These are phyloP conservation scores for Oreotrochilus melanogaster DNA, from an alignment of 2,113 vertebrate species.

Conservation along the genomic window DNA sequence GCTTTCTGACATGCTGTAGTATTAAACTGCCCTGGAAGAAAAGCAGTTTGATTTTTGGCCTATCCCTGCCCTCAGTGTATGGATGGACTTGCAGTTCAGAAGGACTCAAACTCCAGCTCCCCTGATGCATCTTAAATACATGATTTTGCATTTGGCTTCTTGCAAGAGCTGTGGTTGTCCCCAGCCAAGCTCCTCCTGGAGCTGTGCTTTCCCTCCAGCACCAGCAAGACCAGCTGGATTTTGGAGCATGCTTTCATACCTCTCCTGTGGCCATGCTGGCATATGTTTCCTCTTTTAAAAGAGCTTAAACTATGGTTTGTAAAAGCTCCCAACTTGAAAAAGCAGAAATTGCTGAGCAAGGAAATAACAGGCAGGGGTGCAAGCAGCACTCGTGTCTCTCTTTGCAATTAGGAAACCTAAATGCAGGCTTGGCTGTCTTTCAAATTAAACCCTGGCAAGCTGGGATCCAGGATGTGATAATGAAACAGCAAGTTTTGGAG, in stretches of 20 bases:
- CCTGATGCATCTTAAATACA: neutral
- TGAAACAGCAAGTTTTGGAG: constrained; percentile 24
- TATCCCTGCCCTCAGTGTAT: neutral
- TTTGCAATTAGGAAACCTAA: constrained; percentile 51
- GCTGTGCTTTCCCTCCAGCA: neutral
- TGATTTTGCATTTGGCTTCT: neutral
- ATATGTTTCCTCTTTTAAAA: neutral
- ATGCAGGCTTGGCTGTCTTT: neutral
- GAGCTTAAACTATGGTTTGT: neutral
- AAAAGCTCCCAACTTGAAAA: constrained; percentile 10
- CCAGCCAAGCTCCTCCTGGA: neutral
- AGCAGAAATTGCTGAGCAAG: constrained; percentile 23
- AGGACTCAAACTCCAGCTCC: neutral
- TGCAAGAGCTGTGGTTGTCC: neutral
- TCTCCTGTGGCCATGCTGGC: neutral
- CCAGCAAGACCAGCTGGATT: neutral
- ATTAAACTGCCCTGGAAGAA: neutral
- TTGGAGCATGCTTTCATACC: neutral
- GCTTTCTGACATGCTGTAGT: neutral
- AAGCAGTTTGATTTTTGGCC: neutral
- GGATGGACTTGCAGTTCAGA: neutral
- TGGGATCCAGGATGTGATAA: neutral
- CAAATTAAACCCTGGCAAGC: constrained; percentile 41
- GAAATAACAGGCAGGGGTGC: neutral
- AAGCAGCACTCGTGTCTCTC: neutral